Percentiles rank a stretch among this genome's conserved stretches.
Conservation (phyloP, 2,113 vertebrate species). For the Tragelaphus strepsiceros region DNA sequence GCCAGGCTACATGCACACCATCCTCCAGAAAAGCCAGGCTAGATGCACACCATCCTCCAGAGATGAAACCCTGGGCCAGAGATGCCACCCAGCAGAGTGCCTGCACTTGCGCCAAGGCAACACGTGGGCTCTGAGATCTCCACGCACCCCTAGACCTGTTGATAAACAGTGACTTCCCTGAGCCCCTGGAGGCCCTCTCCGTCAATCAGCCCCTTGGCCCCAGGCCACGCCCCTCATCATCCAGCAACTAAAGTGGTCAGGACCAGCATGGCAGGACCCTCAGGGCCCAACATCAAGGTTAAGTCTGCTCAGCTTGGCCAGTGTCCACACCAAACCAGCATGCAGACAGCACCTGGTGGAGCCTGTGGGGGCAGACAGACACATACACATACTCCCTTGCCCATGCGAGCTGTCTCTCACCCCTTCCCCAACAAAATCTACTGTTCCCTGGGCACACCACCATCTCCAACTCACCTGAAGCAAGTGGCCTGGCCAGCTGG, state of each 20-base stretch:
- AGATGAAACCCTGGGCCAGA: neutral
- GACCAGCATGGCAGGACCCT: neutral
- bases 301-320: neutral
- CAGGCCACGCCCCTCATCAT: rapidly evolving
- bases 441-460: rapidly evolving
- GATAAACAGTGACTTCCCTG: rapidly evolving
- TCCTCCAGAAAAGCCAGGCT: neutral
- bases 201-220: neutral
- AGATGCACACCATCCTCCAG: neutral
- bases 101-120: rapidly evolving
- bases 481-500: neutral
- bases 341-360: no score
- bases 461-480: neutral
- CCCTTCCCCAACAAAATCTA: neutral
- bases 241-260: neutral
- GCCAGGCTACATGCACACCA: neutral
- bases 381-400: neutral
- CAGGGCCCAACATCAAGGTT: neutral
- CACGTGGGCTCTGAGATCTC: neutral
- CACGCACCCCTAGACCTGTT: neutral
- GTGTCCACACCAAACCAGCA: neutral
- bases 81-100: rapidly evolving
- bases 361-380: neutral
- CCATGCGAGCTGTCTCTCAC: neutral
- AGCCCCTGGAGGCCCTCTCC: neutral